Evolutionary conservation across 2,888 invertebrate genomes (phyloP), one percentile per base, ranked within the genome.

Genomic region (Ariolimax columbianus): DNA sequence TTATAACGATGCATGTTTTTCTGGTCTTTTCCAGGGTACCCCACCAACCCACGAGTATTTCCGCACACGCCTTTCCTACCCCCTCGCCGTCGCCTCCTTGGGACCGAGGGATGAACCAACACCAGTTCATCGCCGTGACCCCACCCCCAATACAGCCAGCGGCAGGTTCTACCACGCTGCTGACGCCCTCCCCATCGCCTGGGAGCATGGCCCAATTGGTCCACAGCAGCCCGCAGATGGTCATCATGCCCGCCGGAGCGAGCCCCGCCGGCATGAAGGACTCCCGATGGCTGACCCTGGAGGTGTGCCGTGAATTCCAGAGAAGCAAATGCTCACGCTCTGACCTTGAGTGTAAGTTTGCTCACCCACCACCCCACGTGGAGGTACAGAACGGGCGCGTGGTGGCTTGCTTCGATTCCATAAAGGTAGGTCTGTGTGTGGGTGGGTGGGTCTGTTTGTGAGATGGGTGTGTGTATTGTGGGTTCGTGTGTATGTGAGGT

Each of bases 361-460:
- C 99, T 91, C 99, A 99, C 96, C 99, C 99, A 89, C 99, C 99
- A 91, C 97, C 98, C 93, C 99, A 99, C 95, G 99, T 99, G 93
- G 99, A 99, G 95, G 98, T 99, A 94, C 99, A 99, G 96, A 99
- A 99, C 95, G 99, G 99, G 95, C 96, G 99, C 94, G 99, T 99
- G 94, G 99, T 99, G 93, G 99, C 99, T 93, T 99, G 99, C 96
- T 99, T 99, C 96, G 99, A 99, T 96, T 99, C 98, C 95, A 99
- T 99, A 95, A 99, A 99, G 98, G 99, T 99, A 95, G 96, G 96
- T 33, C 17, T 2, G 17, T 66, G 4, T 63, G 4, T 63, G n/a
- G n/a, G 9, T 51, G 7, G 51, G 51, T 7, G 17, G 51, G 9
- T 51, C 51, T 51, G 9, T 51, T 51, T 51, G 7, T 51, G 7